Conservation (phyloP, 2,113 vertebrate species). For the Oceanodroma tethys region DNA sequence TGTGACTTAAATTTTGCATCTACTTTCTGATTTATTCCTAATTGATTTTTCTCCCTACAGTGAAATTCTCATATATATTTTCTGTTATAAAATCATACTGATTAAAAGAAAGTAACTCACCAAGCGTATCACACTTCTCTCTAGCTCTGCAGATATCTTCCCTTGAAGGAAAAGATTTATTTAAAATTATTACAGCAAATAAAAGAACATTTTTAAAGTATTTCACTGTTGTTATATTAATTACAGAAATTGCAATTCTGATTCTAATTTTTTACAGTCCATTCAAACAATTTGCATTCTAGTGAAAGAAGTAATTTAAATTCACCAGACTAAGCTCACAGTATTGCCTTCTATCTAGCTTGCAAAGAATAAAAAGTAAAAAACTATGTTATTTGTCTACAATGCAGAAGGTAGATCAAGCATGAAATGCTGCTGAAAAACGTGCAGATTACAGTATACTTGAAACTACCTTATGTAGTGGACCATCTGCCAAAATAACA, state of each 20-base stretch:
- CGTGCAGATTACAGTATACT: background rate
- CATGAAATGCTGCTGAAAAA: background rate
- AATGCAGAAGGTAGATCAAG: background rate
- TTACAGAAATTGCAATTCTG: background rate
- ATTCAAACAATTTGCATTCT: background rate
- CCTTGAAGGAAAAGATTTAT: constrained; percentile 75
- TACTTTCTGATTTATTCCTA: background rate
- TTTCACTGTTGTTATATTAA: background rate
- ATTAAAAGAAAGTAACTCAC: constrained; percentile 75
- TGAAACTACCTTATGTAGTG: background rate
- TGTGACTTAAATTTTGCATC: background rate
- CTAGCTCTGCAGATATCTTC: constrained; percentile 96
- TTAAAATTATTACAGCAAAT: constrained; percentile 11
- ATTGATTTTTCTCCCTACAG: background rate
- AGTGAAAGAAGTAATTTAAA: background rate
- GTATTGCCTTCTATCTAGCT: background rate
- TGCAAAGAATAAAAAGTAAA: background rate
- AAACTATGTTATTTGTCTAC: background rate
- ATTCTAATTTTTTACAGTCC: background rate
- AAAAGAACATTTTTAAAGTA: background rate
- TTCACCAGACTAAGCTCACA: background rate
- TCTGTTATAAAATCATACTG: background rate
- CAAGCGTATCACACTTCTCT: constrained; percentile 96
- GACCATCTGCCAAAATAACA: background rate
- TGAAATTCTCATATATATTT: background rate